Conservation (phyloP, 2,797 vertebrate genomes). For the Sebastes wilsoni region DNA sequence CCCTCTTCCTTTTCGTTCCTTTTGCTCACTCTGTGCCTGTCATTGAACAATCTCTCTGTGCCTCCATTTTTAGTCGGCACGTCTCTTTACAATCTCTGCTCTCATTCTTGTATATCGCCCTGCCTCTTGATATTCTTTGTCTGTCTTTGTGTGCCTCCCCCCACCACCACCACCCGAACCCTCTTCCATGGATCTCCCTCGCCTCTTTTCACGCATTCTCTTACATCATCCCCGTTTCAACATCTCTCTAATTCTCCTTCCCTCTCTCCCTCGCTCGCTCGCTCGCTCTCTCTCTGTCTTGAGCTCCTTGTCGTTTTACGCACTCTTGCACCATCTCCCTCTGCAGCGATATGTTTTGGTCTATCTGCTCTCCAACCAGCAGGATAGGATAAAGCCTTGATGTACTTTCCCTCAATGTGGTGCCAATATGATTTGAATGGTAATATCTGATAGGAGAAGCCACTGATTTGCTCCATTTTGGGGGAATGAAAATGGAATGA, state of each 20-base stretch:
- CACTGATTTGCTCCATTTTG: constrained; percentile 29
- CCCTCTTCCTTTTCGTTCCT: constrained; percentile 27
- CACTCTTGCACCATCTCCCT: constrained; percentile 80
- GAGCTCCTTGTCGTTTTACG: constrained; percentile 75
- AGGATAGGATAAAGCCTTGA: constrained; percentile 70
- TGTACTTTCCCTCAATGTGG: constrained; percentile 64
- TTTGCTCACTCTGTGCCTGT: constrained; percentile 46
- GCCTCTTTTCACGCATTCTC: constrained; percentile 73
- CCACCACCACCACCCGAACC: constrained; percentile 46
- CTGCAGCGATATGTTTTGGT: constrained; percentile 75
- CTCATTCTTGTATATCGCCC: constrained; percentile 51
- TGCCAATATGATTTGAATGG: constrained; percentile 55
- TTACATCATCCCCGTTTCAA: constrained; percentile 74
- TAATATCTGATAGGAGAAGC: constrained; percentile 53
- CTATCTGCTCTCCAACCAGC: constrained; percentile 75
- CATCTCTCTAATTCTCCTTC: constrained; percentile 66
- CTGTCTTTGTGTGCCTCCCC: constrained; percentile 65
- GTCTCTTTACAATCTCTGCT: constrained; percentile 60
- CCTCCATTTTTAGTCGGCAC: constrained; percentile 63
- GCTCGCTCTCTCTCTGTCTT: constrained; percentile 51
- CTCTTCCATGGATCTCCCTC: constrained; percentile 68
- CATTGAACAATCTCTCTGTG: constrained; percentile 53
- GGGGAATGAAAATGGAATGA: constrained; percentile 17
- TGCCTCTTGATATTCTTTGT: constrained; percentile 70
- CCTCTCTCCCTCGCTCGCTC: constrained; percentile 35